phyloP scores from a whole-genome alignment of 2,113 vertebrate species.

The Silurus meridionalis region DNA sequence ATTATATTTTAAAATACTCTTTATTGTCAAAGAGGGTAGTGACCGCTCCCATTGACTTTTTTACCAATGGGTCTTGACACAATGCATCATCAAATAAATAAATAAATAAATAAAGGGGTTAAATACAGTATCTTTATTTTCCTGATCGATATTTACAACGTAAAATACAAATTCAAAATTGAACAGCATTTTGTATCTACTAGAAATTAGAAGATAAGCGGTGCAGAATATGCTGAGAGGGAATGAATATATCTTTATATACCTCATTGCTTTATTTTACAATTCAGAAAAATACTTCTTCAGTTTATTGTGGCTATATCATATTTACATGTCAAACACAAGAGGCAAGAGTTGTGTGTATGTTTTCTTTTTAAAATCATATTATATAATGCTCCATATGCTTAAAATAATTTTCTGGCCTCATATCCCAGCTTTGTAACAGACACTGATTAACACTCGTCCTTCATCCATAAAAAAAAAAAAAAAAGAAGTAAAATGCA shows the following conservation, averaged over 20 bases:
- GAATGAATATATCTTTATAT: slow-evolving; percentile 64
- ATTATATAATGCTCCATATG: slow-evolving; percentile 51
- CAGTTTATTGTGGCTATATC: slow-evolving; percentile 49
- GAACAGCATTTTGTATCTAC: slow-evolving; percentile 55
- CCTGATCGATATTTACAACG: slow-evolving; percentile 60
- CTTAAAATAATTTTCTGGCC: slow-evolving; percentile 35
- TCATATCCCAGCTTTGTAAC: slow-evolving; percentile 30
- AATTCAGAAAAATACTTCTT: slow-evolving; percentile 70
- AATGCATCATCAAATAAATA: background rate
- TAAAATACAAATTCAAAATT: slow-evolving; percentile 57
- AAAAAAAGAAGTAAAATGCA: background rate
- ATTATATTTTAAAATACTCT: slow-evolving; percentile 16
- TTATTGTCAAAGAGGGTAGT: slow-evolving; percentile 10
- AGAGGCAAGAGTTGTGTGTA: slow-evolving; percentile 28
- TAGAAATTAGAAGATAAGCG: slow-evolving; percentile 54
- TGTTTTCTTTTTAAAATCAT: slow-evolving; percentile 11
- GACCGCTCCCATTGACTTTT: background rate
- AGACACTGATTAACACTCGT: slow-evolving; percentile 19
- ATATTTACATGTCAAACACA: slow-evolving; percentile 67
- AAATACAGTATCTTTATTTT: slow-evolving; percentile 28
- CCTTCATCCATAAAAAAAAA: slow-evolving; percentile 23
- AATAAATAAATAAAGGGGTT: background rate
- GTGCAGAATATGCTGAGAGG: slow-evolving; percentile 56
- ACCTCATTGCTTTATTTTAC: slow-evolving; percentile 55
- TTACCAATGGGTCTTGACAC: background rate